phyloP scores from a whole-genome alignment of 2,113 vertebrate genomes.

The Ovibos moschatus region DNA sequence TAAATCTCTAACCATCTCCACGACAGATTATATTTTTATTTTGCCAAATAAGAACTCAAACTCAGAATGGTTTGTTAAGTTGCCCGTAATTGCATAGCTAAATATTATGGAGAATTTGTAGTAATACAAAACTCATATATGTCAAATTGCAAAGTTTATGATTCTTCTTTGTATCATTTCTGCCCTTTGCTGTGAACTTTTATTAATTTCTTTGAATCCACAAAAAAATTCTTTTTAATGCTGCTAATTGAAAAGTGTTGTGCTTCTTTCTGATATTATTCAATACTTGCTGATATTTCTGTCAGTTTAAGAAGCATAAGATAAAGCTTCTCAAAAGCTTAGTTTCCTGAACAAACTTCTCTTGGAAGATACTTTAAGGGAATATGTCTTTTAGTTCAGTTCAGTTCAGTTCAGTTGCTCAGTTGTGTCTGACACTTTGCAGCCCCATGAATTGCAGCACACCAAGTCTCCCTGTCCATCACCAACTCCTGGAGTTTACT shows the following conservation, averaged over 20 bases:
- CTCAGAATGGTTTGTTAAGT: not conserved
- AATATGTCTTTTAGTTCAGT: not conserved
- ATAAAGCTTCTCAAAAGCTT: not conserved
- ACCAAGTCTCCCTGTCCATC: not conserved
- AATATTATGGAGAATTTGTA: not conserved
- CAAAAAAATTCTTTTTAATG: not conserved
- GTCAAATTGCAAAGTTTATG: not conserved
- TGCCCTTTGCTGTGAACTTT: not conserved
- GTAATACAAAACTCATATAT: not conserved
- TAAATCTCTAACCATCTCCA: not conserved
- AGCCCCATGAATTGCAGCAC: not conserved
- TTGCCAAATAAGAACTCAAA: not conserved
- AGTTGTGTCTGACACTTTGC: not conserved
- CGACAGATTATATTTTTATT: slow-evolving; percentile 3
- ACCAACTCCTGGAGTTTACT: not conserved
- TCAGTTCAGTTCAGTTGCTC: not conserved
- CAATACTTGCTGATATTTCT: not conserved
- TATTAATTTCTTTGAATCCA: not conserved
- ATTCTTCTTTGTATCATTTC: not conserved
- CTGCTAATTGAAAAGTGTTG: not conserved
- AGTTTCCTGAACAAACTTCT: not conserved
- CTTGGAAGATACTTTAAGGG: not conserved
- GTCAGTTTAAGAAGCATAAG: not conserved
- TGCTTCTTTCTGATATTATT: not conserved
- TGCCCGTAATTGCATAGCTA: not conserved